These are phyloP conservation scores for Mirza zaza DNA, from an alignment of 2,113 vertebrate species.

Conservation along the genomic window DNA sequence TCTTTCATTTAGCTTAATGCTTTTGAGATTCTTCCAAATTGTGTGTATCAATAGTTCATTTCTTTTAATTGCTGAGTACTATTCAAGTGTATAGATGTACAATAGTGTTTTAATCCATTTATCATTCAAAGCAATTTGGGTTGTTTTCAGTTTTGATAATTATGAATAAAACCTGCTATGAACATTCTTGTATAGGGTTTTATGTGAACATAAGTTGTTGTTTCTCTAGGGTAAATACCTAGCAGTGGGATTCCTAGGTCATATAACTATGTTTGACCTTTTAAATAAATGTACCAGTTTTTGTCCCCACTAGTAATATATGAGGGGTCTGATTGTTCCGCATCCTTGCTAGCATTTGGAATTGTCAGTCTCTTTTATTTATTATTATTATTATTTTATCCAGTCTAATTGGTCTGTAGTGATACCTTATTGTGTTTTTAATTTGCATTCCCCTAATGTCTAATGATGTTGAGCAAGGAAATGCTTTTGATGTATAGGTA, in stretches of 20 bases:
- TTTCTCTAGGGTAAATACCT: slow-evolving; percentile 20
- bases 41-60: background rate
- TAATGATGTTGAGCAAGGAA: background rate
- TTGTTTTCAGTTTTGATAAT: background rate
- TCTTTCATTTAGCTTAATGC: background rate
- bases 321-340: background rate
- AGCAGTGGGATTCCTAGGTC: background rate
- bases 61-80: background rate
- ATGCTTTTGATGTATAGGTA: slow-evolving; percentile 12
- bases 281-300: background rate
- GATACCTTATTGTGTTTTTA: background rate
- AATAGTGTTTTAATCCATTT: background rate
- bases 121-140: background rate
- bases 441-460: background rate
- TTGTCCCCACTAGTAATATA: background rate
- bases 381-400: background rate
- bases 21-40: background rate
- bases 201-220: background rate
- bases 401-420: background rate
- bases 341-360: background rate
- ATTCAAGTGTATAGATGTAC: background rate
- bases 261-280: background rate
- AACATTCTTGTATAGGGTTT: background rate
- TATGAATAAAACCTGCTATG: background rate
- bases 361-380: background rate